Base-by-base conservation (phyloP, 2,888 invertebrate genomes). In the Eurytoma adleriae region DNA sequence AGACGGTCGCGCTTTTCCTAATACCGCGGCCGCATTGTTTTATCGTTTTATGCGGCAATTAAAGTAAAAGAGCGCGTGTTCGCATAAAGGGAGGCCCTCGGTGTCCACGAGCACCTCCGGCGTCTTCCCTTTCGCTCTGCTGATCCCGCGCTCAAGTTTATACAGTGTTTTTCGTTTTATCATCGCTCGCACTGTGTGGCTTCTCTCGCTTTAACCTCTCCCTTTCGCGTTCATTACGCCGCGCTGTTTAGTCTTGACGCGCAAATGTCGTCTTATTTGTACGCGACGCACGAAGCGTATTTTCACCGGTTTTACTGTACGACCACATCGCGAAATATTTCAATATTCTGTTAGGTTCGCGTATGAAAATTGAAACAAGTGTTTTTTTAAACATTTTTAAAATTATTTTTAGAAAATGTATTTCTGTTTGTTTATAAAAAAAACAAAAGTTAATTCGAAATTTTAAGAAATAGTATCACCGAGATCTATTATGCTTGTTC, bases 41-140 rank as follows among this genome's bases (percentile, higher is more conserved):
- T 85, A 87, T 87, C 83, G 83, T 87, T 88, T 87, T 86, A 87
- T 85, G 86, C 84, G 84, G 84, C 86, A 86, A 88, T 87, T 87
- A 88, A 88, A 88, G 84, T 86, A 86, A 88, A 40, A 87, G 84
- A 86, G 85, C 85, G 82, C 83, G 84, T 84, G 83, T 84, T 73
- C 83, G 83, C 80, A 70, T 77, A 78, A 74, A 78, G 82, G 3
- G 76, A 59, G 67, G 30, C 18, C 3, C 66, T 30, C 78, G 69
- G 75, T 68, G 67, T 78, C 73, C 24, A 61, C 27, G n/a, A 3
- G 13, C 68, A 18, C 68, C 27, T 61, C 18, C 59, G 40, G 4
- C 40, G 12, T 64, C 30, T 20, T 50, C 18, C 24, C 18, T 24
- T 27, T 71, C 18, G 24, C 56, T 68, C 27, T 57, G 5, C 56